Evolutionary conservation across 2,797 vertebrate genomes (phyloP).

Genomic region (Momotus momota): DNA sequence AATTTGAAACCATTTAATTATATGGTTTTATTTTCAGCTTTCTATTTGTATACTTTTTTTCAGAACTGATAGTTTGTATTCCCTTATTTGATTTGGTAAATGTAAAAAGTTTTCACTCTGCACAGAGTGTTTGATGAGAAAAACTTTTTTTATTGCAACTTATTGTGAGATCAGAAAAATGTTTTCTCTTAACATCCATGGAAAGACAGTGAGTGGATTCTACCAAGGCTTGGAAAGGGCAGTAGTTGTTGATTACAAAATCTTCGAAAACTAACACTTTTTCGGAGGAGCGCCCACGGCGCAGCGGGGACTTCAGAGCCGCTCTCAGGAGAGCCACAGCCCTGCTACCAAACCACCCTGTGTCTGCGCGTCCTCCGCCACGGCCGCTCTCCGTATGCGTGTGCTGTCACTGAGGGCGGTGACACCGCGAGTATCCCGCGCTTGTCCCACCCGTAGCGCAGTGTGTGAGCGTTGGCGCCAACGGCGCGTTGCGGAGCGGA

Average conservation of each 20-base stretch:
- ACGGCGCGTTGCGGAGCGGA: rapidly evolving
- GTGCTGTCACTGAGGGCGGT: rapidly evolving
- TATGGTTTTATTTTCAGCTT: rapidly evolving
- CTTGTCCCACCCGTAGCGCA: rapidly evolving
- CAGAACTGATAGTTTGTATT: rapidly evolving
- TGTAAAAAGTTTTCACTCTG: background rate
- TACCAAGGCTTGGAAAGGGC: background rate
- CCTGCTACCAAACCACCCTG: rapidly evolving
- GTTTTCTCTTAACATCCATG: rapidly evolving
- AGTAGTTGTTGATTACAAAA: background rate
- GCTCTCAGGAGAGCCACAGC: background rate
- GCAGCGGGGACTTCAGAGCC: rapidly evolving
- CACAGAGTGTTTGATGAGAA: background rate
- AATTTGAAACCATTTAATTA: background rate
- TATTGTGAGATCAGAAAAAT: background rate
- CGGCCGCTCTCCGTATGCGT: rapidly evolving
- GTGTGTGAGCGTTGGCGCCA: rapidly evolving
- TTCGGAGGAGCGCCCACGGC: background rate
- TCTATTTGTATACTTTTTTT: rapidly evolving
- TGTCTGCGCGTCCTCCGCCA: background rate
- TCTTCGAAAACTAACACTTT: rapidly evolving
- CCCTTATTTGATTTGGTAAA: background rate
- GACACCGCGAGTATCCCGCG: rapidly evolving
- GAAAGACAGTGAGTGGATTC: background rate
- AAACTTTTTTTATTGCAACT: background rate